Evolutionary conservation across 2,113 vertebrate genomes (phyloP), one percentile per base, ranked within the genome.

Genomic region (Fukomys damarensis): DNA sequence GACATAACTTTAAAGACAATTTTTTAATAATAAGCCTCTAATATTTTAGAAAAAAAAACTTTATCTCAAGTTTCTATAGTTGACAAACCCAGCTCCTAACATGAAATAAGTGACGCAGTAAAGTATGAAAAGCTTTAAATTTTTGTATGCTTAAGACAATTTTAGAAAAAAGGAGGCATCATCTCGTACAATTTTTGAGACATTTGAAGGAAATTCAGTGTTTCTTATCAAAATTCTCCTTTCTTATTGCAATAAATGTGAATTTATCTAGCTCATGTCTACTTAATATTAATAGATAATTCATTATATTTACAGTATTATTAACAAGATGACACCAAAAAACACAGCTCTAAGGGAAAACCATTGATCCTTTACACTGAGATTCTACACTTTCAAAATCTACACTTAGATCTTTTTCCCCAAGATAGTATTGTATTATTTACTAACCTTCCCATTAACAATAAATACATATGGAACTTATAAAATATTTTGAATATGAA

Each of bases 401-500:
- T 80, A 65, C 11, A 43, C 52, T 88, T 85, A 46, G 11, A 85
- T 61, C 17, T 28, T 65, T 93, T 63, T 32, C 35, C n/a, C 13
- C 14, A 72, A 94, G 59, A 66, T 80, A 82, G n/a, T 13, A 30
- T 93, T 63, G 4, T 46, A 63, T 76, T 83, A 79, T 66, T 91
- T 54, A 83, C 12, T 59, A 93, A 70, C 30, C 59, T 89, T 79
- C 80, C 49, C 22, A 68, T 12, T 83, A 86, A 72, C 0, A 70
- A 77, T 63, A 70, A 70, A 74, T 41, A 43, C 38, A 41, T 72
- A 77, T 74, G n/a, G 32, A 82, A 72, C 1, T 59, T 66, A 72
- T 61, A n/a, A 66, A 70, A 56, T 68, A 82, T 65, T 93, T 95
- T 86, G 68, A 68, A 86, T 68, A 43, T 52, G 26, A 92, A 85